Evolutionary conservation across 2,888 invertebrate genomes (phyloP).

Genomic region (Tinea pellionella): DNA sequence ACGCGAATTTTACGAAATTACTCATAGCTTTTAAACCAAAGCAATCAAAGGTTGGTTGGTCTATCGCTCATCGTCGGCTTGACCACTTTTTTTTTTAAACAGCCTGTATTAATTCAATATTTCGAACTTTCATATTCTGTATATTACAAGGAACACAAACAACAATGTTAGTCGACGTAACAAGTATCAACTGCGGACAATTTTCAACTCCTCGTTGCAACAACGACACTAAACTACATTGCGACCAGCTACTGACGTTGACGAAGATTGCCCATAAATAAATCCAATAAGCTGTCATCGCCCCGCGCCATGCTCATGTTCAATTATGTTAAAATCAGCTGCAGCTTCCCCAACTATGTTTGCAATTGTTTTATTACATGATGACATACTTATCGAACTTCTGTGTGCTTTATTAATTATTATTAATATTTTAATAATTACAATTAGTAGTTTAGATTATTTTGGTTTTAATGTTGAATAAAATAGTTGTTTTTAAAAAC

Average conservation of each 20-base stretch:
- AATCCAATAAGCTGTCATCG: conserved; percentile 11
- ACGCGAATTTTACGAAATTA: no score
- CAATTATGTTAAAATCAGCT: conserved; percentile 15
- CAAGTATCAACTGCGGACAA: background rate
- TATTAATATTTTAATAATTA: no score
- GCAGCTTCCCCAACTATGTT: background rate
- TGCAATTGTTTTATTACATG: background rate
- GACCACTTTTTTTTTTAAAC: no score
- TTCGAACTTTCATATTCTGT: no score
- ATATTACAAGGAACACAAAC: background rate
- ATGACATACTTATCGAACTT: background rate
- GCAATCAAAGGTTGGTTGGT: no score
- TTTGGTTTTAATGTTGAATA: no score
- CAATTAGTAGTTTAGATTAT: no score
- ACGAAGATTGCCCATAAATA: conserved; percentile 30
- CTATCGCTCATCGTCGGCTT: no score
- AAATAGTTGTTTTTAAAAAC: no score
- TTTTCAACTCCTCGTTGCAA: background rate
- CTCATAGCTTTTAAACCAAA: no score
- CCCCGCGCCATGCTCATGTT: background rate
- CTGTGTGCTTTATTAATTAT: no score
- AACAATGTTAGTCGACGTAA: background rate
- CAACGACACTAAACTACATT: background rate
- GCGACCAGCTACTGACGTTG: conserved; percentile 23
- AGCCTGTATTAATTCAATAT: no score